Evolutionary conservation across 64 coral and sea anemone genomes (phyloP).

Genomic region (Hydrozoanthus tunicans): DNA sequence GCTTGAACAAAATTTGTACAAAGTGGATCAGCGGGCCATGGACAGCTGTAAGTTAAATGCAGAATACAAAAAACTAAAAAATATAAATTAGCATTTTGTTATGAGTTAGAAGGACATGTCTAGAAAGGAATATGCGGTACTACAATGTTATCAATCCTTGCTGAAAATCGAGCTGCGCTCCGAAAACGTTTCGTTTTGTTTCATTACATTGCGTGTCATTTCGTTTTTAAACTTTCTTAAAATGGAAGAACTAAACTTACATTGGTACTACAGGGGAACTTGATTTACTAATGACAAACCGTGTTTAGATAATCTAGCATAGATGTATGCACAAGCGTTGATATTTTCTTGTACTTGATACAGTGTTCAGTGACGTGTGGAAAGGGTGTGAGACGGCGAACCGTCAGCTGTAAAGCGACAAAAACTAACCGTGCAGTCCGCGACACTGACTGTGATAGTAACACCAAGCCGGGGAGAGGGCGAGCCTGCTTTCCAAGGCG

Average conservation of each 20-base stretch:
- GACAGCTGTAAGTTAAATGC: slow-evolving; percentile 9
- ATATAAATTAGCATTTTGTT: not conserved
- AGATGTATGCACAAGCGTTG: not conserved
- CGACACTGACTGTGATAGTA: slow-evolving; percentile 32
- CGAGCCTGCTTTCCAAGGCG: slow-evolving; percentile 9
- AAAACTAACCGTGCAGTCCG: not conserved
- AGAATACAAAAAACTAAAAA: not conserved
- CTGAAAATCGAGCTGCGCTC: too few relatives aligned
- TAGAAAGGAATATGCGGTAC: too few relatives aligned
- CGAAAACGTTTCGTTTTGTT: too few relatives aligned
- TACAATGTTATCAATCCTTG: too few relatives aligned
- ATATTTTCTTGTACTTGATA: not conserved
- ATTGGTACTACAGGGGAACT: too few relatives aligned
- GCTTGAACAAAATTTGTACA: slow-evolving; percentile 30
- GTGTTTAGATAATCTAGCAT: not conserved
- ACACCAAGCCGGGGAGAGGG: slow-evolving; percentile 7
- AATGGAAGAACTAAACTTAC: too few relatives aligned
- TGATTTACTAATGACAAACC: too few relatives aligned
- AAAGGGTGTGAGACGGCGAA: slow-evolving; percentile 18
- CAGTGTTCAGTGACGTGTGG: slow-evolving; percentile 51
- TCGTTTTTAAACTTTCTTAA: too few relatives aligned
- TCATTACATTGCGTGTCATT: too few relatives aligned
- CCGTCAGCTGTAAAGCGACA: not conserved
- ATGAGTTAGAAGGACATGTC: too few relatives aligned
- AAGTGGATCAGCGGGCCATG: slow-evolving; percentile 42